Evolutionary conservation across 2,113 vertebrate species (phyloP).

Genomic region (Phylloscopus whistleri): DNA sequence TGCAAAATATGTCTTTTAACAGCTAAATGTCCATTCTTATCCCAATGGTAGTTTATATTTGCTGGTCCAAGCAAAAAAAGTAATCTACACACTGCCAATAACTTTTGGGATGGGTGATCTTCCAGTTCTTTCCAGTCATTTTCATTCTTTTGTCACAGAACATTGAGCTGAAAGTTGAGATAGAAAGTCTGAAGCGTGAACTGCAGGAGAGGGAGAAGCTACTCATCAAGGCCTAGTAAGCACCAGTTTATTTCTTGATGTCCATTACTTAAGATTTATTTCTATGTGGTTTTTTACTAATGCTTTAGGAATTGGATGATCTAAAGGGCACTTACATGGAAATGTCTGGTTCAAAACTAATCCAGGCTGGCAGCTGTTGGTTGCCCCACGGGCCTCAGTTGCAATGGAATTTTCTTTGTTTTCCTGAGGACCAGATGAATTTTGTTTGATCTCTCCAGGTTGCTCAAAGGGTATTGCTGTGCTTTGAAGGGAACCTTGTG

Average conservation of each 20-base stretch:
- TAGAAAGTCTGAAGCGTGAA: slow-evolving; percentile 92
- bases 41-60: neutral
- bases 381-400: neutral
- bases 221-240: slow-evolving; percentile 95
- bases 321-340: neutral
- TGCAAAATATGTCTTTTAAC: neutral
- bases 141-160: slow-evolving; percentile 76
- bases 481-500: neutral
- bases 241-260: neutral
- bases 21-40: neutral
- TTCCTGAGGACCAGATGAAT: neutral
- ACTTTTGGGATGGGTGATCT: neutral
- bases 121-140: neutral
- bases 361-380: neutral
- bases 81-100: neutral
- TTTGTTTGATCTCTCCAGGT: neutral
- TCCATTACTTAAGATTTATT: neutral
- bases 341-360: neutral
- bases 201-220: slow-evolving; percentile 90
- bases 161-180: slow-evolving; percentile 96
- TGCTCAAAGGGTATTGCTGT: neutral
- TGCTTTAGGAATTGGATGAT: neutral
- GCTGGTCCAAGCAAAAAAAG: neutral
- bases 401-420: neutral
- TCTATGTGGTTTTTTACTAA: neutral